phyloP scores from a whole-genome alignment of 2,113 vertebrate genomes.

The Narcine bancroftii region DNA sequence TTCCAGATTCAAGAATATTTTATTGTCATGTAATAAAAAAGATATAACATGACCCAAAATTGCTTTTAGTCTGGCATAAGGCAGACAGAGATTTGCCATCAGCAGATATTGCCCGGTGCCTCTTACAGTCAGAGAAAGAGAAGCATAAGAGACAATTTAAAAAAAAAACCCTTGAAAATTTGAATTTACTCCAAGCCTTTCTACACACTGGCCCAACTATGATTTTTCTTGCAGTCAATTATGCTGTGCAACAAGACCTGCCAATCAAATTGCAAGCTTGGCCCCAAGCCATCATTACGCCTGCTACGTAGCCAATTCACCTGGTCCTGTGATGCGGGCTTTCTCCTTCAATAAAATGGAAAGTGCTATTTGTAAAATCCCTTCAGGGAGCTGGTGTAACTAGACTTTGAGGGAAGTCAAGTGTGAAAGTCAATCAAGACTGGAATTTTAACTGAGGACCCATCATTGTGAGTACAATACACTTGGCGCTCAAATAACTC shows the following conservation, averaged over 20 bases:
- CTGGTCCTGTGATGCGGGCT: neutral
- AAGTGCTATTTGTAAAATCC: neutral
- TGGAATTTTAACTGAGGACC: neutral
- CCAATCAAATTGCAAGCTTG: neutral
- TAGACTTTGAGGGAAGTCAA: neutral
- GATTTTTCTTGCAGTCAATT: neutral
- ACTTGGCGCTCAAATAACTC: neutral
- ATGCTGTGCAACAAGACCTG: too few species aligned
- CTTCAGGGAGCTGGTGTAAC: neutral
- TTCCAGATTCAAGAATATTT: too few species aligned
- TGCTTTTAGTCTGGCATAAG: too few species aligned
- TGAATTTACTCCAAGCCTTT: too few species aligned
- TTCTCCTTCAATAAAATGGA: neutral
- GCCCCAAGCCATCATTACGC: neutral
- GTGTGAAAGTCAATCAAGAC: slow-evolving; percentile 10
- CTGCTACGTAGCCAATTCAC: neutral
- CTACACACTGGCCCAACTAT: too few species aligned
- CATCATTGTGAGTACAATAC: neutral
- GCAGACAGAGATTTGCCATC: too few species aligned
- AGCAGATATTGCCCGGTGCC: too few species aligned
- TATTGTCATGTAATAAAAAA: too few species aligned
- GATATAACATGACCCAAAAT: too few species aligned
- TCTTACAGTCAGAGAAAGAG: too few species aligned
- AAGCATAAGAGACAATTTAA: too few species aligned
- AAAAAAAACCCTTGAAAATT: too few species aligned